phyloP scores from a whole-genome alignment of 1,140 invertebrate species.

The Drosophila trapezifrons region DNA sequence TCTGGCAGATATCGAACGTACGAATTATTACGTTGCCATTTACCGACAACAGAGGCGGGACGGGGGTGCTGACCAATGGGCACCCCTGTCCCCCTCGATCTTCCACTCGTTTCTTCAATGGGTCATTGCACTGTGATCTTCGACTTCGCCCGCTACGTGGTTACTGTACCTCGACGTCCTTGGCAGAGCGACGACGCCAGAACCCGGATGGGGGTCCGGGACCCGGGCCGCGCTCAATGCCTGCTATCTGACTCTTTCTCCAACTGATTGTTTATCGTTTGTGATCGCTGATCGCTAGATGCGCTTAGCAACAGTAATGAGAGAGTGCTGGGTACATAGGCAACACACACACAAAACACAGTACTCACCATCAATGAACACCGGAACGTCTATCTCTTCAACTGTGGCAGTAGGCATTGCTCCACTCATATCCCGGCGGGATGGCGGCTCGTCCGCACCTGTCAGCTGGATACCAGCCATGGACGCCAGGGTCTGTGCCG shows the following conservation, averaged over 20 bases:
- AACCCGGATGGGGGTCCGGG: background rate
- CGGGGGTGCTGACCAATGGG: background rate
- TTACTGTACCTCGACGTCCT: conserved; percentile 78
- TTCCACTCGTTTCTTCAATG: conserved; percentile 62
- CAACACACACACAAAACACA: conserved; percentile 82
- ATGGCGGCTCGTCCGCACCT: conserved; percentile 76
- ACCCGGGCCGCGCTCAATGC: conserved; percentile 42
- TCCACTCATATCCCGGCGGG: conserved; percentile 81
- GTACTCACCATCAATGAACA: conserved; percentile 84
- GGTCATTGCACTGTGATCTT: conserved; percentile 82
- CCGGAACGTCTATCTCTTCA: conserved; percentile 84
- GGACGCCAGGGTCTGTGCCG: conserved; percentile 72
- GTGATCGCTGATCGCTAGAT: conserved; percentile 19
- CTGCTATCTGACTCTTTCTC: conserved; percentile 79
- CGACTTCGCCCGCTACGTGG: conserved; percentile 59
- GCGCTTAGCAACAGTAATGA: conserved; percentile 67
- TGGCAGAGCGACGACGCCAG: conserved; percentile 44
- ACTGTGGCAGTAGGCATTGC: conserved; percentile 84
- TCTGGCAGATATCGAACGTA: conserved; percentile 21
- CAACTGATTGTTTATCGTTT: conserved; percentile 67
- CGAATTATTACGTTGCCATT: conserved; percentile 44
- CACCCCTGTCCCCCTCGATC: conserved; percentile 10
- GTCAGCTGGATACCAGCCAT: conserved; percentile 83
- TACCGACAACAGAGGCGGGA: conserved; percentile 20
- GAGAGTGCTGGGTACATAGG: conserved; percentile 78